These are phyloP conservation scores for Ammospiza nelsoni DNA, from an alignment of 2,113 vertebrate genomes.

Conservation along the genomic window DNA sequence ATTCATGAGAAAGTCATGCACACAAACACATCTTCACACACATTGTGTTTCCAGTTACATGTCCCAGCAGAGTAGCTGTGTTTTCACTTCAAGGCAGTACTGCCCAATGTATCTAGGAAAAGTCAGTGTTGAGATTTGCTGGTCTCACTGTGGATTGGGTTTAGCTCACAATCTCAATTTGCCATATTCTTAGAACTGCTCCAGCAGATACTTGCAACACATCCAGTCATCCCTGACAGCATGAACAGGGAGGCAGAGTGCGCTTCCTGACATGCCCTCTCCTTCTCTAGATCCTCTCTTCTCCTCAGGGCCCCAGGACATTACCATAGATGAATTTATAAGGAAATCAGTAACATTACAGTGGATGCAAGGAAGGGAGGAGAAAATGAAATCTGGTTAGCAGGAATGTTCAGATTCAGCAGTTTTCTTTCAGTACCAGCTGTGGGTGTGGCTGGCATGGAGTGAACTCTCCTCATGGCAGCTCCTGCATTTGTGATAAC, in stretches of 20 bases:
- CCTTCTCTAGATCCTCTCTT: neutral
- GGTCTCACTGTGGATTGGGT: neutral
- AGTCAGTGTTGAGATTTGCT: neutral
- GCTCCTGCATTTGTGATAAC: too few relatives aligned
- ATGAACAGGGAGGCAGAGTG: accelerated
- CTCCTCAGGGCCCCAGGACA: neutral
- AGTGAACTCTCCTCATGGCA: neutral
- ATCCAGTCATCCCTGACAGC: neutral
- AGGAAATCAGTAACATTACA: neutral
- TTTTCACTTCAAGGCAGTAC: neutral
- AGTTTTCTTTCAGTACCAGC: neutral
- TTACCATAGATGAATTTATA: neutral
- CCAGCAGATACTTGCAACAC: neutral
- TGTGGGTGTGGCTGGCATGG: neutral
- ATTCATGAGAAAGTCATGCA: neutral
- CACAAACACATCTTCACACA: neutral
- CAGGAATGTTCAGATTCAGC: neutral
- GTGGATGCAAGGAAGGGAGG: neutral
- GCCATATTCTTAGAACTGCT: neutral
- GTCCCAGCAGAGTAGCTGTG: neutral
- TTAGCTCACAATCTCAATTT: neutral
- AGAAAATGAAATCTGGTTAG: neutral
- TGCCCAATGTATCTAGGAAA: neutral
- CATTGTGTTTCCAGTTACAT: neutral
- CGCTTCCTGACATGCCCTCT: neutral